Evolutionary conservation across 2,888 invertebrate species (phyloP), one percentile per base, ranked within the genome.

Genomic region (Eristalinus aeneus): DNA sequence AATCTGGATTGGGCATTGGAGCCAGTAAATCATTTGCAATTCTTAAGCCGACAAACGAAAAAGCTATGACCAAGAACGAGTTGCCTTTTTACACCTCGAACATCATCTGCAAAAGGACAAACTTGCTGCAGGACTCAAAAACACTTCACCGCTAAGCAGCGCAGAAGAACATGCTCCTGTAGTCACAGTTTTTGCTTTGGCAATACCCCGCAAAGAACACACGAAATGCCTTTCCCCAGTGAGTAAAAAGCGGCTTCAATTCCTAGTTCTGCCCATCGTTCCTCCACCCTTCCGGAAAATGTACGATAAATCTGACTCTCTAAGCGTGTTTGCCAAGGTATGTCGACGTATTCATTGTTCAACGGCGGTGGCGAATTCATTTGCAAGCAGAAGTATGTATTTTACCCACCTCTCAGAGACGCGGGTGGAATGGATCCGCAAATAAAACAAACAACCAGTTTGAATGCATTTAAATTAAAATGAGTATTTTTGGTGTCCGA

Each of bases 391-490:
- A 76, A 69, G 12, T 54, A 16, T 63, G 32, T 39, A 53, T 23
- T 46, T 46, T 3, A 3, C 46, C 3, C 46, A 12, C n/a, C 12
- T n/a, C 22, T 54, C 20, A 56, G 56, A 20, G 10, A n/a, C 10
- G n/a, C 23, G 23, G 9, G 56, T 27, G 56, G 54, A 23, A n/a
- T 56, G 23, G 61, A 10, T 16, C 32, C 34, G n/a, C 6, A 63
- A 34, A 63, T 63, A 34, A 27, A 39, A 36, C 58, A 75, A 75
- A 58, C 32, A 53, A 11, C 22, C 53, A 23, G 27, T 61, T 76
- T 63, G 36, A 54, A 61, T 68, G 53, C 34, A 72, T 72, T 68
- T 54, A 76, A 76, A 68, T 76, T 68, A 46, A 53, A 76, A 76
- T 76, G 68, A 76, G 23, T 54, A 68, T 39, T 27, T 68, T 75